These are phyloP conservation scores for Hydra vulgaris DNA, from an alignment of 30 jellyfish, hydroid and myxozoan genomes.

Conservation along the genomic window DNA sequence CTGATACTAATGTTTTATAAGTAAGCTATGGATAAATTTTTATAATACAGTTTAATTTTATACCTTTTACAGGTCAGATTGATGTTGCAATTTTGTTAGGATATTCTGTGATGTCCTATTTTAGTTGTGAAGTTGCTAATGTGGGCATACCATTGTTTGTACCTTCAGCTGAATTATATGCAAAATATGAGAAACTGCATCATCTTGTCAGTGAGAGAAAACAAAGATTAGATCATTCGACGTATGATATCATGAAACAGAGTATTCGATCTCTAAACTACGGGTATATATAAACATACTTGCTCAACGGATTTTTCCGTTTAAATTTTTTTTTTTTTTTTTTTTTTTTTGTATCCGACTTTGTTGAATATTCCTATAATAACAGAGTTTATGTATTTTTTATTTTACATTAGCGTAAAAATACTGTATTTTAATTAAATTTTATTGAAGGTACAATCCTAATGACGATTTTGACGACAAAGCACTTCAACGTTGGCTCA, in stretches of 20 bases:
- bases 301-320: no score
- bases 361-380: no score
- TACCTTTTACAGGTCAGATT: no score
- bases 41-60: no score
- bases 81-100: neutral
- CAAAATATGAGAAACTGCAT: neutral
- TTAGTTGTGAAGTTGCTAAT: conserved; percentile 5
- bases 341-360: no score
- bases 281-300: neutral
- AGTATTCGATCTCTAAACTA: neutral
- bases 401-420: neutral
- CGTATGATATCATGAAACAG: neutral
- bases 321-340: no score
- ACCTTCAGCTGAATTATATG: neutral
- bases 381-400: neutral
- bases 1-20: no score
- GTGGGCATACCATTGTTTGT: conserved; percentile 2
- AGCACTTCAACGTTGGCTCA: neutral
- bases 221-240: neutral
- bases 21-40: no score
- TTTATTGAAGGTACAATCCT: neutral
- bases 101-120: neutral
- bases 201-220: neutral
- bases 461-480: conserved; percentile 4
- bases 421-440: neutral